Conservation (phyloP, 2,888 invertebrate genomes). For the Zaprionus bogoriensis region DNA sequence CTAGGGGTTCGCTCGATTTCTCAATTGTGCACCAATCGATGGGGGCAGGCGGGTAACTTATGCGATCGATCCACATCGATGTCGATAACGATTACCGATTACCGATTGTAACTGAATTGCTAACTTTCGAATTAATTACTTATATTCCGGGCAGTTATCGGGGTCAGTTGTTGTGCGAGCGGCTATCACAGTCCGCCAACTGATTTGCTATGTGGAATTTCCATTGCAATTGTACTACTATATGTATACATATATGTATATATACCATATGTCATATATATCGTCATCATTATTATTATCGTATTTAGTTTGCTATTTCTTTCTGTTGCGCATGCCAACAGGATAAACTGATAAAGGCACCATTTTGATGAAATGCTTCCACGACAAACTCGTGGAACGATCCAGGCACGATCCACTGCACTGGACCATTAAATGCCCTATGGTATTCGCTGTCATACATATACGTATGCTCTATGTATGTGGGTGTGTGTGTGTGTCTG, state of each 20-base stretch:
- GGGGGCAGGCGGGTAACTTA: no score
- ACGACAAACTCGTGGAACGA: constrained; percentile 39
- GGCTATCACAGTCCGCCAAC: constrained; percentile 43
- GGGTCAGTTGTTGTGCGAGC: constrained; percentile 34
- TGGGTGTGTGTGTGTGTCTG: constrained; percentile 2
- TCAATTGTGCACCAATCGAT: no score
- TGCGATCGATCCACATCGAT: no score
- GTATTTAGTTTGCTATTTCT: constrained; percentile 5
- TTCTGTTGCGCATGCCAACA: constrained; percentile 42
- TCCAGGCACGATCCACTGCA: constrained; percentile 17
- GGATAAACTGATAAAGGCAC: constrained; percentile 81
- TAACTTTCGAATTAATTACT: background rate
- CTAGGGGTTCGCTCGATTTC: no score
- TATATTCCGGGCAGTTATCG: no score
- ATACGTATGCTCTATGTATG: constrained; percentile 11
- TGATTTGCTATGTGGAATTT: constrained; percentile 10
- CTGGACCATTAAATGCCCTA: constrained; percentile 50
- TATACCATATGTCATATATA: constrained; percentile 22
- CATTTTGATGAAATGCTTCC: constrained; percentile 79
- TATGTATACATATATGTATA: constrained; percentile 19
- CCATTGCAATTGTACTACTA: background rate
- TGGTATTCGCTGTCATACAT: constrained; percentile 34
- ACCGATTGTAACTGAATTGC: background rate
- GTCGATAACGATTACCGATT: no score
- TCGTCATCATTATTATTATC: constrained; percentile 11